phyloP scores from a whole-genome alignment of 2,888 invertebrate species.

The Heliothis peltigera region DNA sequence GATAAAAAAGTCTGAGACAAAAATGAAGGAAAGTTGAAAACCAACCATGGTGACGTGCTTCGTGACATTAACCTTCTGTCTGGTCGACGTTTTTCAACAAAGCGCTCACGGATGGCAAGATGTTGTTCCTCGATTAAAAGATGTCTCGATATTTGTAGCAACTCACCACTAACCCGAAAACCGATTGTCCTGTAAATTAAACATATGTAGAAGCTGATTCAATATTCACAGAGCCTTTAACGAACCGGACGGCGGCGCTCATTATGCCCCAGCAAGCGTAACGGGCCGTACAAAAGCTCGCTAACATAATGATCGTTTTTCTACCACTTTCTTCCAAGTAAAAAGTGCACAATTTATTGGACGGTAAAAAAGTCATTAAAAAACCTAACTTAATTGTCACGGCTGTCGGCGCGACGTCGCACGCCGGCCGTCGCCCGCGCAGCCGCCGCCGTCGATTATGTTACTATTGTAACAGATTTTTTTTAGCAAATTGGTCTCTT shows the following conservation, averaged over 20 bases:
- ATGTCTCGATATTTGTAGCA: slow-evolving; percentile 38
- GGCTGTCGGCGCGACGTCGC: slow-evolving; percentile 70
- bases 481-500: slow-evolving; percentile 64
- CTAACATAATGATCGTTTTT: slow-evolving; percentile 79
- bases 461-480: slow-evolving; percentile 60
- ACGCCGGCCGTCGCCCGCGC: slow-evolving; percentile 45
- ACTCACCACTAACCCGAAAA: slow-evolving; percentile 52
- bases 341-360: slow-evolving; percentile 67
- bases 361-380: slow-evolving; percentile 69
- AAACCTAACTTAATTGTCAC: slow-evolving; percentile 86
- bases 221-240: slow-evolving; percentile 63
- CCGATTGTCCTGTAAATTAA: slow-evolving; percentile 66
- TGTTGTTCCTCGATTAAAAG: slow-evolving; percentile 37
- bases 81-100: slow-evolving; percentile 6
- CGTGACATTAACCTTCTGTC: slow-evolving; percentile 18
- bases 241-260: slow-evolving; percentile 45
- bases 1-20: slow-evolving; percentile 19
- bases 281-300: slow-evolving; percentile 69
- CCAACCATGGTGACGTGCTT: slow-evolving; percentile 31
- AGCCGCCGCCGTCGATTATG: slow-evolving; percentile 61
- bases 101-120: slow-evolving; percentile 14
- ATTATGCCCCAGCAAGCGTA: slow-evolving; percentile 65
- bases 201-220: slow-evolving; percentile 64
- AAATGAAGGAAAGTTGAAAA: slow-evolving; percentile 43
- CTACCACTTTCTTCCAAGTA: slow-evolving; percentile 80